Percentiles rank a stretch among this genome's conserved stretches.
Conservation (phyloP, 1,140 invertebrate species). For the Drosophila jambulina region DNA sequence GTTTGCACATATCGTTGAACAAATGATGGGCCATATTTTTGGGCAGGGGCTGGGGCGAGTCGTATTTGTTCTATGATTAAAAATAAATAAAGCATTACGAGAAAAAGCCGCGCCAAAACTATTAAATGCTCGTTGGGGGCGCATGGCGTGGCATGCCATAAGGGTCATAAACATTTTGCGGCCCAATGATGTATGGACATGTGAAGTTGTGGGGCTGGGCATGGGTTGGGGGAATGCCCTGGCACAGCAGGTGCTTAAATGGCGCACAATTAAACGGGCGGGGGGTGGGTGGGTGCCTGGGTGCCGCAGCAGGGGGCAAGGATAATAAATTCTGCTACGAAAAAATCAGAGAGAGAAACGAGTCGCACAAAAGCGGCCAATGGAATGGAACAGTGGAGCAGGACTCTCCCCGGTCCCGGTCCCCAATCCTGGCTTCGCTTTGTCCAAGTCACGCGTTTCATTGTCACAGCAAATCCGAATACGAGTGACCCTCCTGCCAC, state of each 20-base stretch:
- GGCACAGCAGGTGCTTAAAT: constrained; percentile 62
- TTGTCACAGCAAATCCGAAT: constrained; percentile 43
- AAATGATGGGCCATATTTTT: constrained; percentile 78
- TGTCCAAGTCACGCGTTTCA: constrained; percentile 48
- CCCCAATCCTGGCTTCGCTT: background rate
- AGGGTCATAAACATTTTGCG: constrained; percentile 78
- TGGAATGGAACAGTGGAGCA: constrained; percentile 41
- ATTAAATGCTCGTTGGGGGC: constrained; percentile 71
- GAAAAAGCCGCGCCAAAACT: constrained; percentile 69
- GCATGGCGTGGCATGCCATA: constrained; percentile 14
- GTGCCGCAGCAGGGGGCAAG: constrained; percentile 26
- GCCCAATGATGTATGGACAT: constrained; percentile 77
- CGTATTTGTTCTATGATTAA: constrained; percentile 82
- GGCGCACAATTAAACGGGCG: constrained; percentile 68
- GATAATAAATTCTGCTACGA: constrained; percentile 45
- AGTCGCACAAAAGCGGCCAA: constrained; percentile 42
- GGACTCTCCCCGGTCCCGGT: constrained; percentile 1
- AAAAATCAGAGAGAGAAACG: constrained; percentile 3
- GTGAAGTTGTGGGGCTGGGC: constrained; percentile 12
- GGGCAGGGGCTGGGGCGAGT: background rate
- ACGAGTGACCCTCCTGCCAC: constrained; percentile 6
- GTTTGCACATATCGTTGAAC: constrained; percentile 77
- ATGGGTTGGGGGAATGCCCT: too few species aligned
- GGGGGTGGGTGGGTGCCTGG: background rate
- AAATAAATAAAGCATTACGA: constrained; percentile 80